These are phyloP conservation scores for Lerema accius DNA, from an alignment of 1,140 invertebrate species.

Conservation along the genomic window DNA sequence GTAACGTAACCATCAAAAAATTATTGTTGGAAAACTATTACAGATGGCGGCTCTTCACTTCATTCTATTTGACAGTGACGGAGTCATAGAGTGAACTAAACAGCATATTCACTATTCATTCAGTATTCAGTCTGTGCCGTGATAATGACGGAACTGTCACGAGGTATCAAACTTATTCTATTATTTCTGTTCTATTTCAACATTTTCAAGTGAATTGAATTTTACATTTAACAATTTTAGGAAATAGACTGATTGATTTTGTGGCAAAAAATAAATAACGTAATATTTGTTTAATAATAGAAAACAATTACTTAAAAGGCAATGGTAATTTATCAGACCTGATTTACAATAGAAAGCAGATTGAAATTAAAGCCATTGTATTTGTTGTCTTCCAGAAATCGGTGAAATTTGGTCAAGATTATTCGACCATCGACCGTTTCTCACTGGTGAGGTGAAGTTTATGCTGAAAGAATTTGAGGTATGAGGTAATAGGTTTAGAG, in stretches of 20 bases:
- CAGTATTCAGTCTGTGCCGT: background rate
- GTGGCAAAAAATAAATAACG: too few species aligned
- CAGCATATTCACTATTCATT: too few species aligned
- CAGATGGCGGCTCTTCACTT: too few species aligned
- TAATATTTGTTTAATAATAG: background rate
- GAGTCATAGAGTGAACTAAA: too few species aligned
- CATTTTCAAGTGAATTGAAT: background rate
- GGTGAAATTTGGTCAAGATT: slow-evolving; percentile 91
- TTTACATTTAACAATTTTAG: background rate
- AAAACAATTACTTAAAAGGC: too few species aligned
- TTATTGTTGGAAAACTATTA: too few species aligned
- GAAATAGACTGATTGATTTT: too few species aligned
- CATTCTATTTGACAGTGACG: too few species aligned
- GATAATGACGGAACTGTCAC: slow-evolving; percentile 76
- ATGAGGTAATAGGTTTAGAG: too few species aligned
- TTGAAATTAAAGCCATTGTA: slow-evolving; percentile 2
- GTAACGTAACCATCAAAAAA: too few species aligned
- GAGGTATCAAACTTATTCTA: slow-evolving; percentile 61
- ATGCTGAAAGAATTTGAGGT: slow-evolving; percentile 94
- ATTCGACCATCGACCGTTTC: slow-evolving; percentile 92
- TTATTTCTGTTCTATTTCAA: slow-evolving; percentile 24
- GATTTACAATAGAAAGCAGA: background rate
- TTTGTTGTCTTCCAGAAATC: slow-evolving; percentile 84
- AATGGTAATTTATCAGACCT: too few species aligned
- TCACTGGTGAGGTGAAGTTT: slow-evolving; percentile 92